A percentile compares a stretch with the other conserved stretches of the same genome.
These are phyloP conservation scores for Percopsis transmontana DNA, from an alignment of 2,113 vertebrate genomes.

Conservation along the genomic window DNA sequence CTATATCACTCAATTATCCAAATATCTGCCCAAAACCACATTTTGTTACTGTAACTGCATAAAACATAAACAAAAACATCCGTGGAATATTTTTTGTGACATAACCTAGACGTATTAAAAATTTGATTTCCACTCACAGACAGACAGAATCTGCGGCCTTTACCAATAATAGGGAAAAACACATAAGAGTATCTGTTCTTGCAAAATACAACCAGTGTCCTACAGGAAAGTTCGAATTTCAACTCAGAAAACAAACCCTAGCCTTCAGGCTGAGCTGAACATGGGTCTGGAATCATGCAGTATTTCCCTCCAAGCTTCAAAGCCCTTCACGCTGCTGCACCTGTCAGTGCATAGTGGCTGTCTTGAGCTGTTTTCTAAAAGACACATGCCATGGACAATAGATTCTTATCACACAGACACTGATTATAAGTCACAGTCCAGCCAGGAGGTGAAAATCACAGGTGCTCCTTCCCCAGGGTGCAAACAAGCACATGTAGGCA, in stretches of 20 bases:
- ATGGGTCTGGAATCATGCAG: background rate
- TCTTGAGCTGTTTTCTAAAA: conserved; percentile 21
- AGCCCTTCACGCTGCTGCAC: background rate
- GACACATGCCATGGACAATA: background rate
- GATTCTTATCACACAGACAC: conserved; percentile 24
- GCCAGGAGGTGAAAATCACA: conserved; percentile 3
- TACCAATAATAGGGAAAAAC: background rate
- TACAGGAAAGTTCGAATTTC: background rate
- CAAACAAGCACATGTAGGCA: conserved; percentile 41
- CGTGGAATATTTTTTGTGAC: too few species aligned
- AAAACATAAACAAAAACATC: too few species aligned
- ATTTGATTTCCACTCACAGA: too few species aligned
- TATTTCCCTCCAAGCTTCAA: conserved; percentile 17
- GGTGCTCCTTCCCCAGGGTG: conserved; percentile 34
- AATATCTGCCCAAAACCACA: too few species aligned
- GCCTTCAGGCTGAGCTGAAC: background rate
- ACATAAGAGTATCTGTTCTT: background rate
- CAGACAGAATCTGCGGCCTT: background rate
- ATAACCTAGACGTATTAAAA: too few species aligned
- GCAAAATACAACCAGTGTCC: background rate
- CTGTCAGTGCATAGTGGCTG: background rate
- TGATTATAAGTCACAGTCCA: conserved; percentile 37
- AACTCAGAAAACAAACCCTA: too few species aligned
- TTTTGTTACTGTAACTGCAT: too few species aligned
- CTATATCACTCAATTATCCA: too few species aligned